Evolutionary conservation across 2,113 vertebrate species (phyloP).

Genomic region (Camelus dromedarius): DNA sequence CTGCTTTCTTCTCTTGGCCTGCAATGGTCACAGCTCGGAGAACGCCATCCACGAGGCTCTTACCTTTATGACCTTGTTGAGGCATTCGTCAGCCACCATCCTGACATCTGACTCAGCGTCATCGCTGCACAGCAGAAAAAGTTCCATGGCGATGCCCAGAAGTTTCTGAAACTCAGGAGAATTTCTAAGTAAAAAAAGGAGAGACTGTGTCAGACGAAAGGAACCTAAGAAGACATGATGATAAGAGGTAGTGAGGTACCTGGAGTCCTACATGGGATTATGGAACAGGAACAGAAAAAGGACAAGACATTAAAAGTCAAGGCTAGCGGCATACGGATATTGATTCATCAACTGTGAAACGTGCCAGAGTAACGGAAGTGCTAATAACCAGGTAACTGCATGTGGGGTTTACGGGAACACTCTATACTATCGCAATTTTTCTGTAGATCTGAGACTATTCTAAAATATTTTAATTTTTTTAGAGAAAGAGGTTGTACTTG

Average conservation of each 20-base stretch:
- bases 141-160: slow-evolving; percentile 98
- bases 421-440: not conserved
- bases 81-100: slow-evolving; percentile 99
- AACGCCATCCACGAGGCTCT: not conserved
- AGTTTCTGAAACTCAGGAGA: slow-evolving; percentile 99
- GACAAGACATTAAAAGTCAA: not conserved
- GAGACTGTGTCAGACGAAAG: not conserved
- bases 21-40: rapidly evolving
- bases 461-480: not conserved
- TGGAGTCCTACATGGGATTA: not conserved
- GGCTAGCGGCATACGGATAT: rapidly evolving
- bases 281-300: not conserved
- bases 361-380: not conserved
- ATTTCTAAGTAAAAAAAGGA: slow-evolving; percentile 89
- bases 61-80: slow-evolving; percentile 99
- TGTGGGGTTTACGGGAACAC: rapidly evolving
- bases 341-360: not conserved
- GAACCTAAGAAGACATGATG: not conserved
- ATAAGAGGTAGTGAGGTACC: not conserved
- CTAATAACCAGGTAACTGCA: rapidly evolving
- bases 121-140: slow-evolving; percentile 97
- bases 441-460: not conserved
- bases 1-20: not conserved
- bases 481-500: not conserved
- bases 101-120: slow-evolving; percentile 97